Percentiles rank a stretch among this genome's conserved stretches.
phyloP scores from a whole-genome alignment of 2,113 vertebrate species.

The Verasper variegatus region DNA sequence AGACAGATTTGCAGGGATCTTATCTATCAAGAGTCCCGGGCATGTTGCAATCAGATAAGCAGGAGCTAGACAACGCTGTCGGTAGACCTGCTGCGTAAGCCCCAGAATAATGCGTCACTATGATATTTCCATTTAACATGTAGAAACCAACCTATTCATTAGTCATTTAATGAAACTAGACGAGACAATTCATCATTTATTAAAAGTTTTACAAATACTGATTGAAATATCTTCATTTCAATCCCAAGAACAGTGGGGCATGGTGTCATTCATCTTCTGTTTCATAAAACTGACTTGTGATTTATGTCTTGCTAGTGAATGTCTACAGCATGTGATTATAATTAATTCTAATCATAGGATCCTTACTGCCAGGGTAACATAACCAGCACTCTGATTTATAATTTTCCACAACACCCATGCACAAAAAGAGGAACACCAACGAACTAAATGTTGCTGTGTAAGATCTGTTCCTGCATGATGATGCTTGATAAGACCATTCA shows the following conservation, averaged over 20 bases:
- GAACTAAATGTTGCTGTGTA: too few relatives aligned
- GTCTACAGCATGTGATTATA: slow-evolving; percentile 4
- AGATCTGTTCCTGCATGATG: not conserved
- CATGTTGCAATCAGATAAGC: slow-evolving; percentile 51
- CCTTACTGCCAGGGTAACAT: not conserved
- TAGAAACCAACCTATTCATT: not conserved
- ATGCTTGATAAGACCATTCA: not conserved
- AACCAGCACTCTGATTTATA: not conserved
- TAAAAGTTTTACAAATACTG: not conserved
- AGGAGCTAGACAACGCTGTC: slow-evolving; percentile 21
- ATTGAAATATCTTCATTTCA: not conserved
- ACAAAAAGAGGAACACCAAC: not conserved
- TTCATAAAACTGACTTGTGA: not conserved
- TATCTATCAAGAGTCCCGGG: slow-evolving; percentile 5
- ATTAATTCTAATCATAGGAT: slow-evolving; percentile 13
- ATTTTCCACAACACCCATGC: not conserved
- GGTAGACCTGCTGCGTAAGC: slow-evolving; percentile 5
- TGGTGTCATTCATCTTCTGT: not conserved
- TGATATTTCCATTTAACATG: not conserved
- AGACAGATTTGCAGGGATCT: slow-evolving; percentile 2
- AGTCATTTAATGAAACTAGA: not conserved
- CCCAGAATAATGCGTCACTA: not conserved
- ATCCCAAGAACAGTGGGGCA: not conserved
- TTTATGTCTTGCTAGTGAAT: slow-evolving; percentile 4
- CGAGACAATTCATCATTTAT: not conserved